Base-by-base conservation (phyloP, 2,888 invertebrate genomes). In the Pollenia labialis region DNA sequence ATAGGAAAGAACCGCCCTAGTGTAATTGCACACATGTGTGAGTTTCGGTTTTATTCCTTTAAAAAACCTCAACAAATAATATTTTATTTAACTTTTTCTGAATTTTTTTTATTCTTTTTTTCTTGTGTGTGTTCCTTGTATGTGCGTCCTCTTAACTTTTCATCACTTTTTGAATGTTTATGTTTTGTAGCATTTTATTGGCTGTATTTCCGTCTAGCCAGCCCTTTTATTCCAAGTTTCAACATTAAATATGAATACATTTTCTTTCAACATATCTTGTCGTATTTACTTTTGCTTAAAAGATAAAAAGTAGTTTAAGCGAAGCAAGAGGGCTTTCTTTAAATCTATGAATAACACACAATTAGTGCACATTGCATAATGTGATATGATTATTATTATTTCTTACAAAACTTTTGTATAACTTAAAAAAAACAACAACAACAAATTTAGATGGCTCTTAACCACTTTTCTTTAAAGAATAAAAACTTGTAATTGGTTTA, bases 171-270 rank as follows among this genome's bases (percentile, higher is more conserved):
- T 40, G 2, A 56, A 77, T 58, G 56, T 81, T 64, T 68, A 77
- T 79, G 42, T 62, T 85, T 79, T 79, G 50, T 16, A 54, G 52
- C 23, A 75, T 82, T 77, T 85, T 79, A 85, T 85, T 85, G 81
- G 77, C 68, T 71, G 16, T 60, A 14, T 48, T 81, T 77, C 81
- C 66, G 81, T 85, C 72, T 81, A 77, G 81, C 52, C 80, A 60
- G 80, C 52, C 40, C 71, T 81, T 72, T 54, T 74, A 46, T 66
- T 10, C 18, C 2, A 82, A 75, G 12, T 75, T 75, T 60, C 6
- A 10, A 54, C 56, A 71, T 12, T 50, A 62, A 69, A 75, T 23
- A 50, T 2, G 11, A 16, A 42, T 44, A 9, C 4, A 56, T 32
- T 40, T 9, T 7, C 50, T 40, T 52, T n/a, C 6, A 14, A 9